Percentiles rank a stretch among this genome's conserved stretches.
Evolutionary conservation across 1,140 invertebrate species (phyloP).

Genomic region (Ectropis grisescens): DNA sequence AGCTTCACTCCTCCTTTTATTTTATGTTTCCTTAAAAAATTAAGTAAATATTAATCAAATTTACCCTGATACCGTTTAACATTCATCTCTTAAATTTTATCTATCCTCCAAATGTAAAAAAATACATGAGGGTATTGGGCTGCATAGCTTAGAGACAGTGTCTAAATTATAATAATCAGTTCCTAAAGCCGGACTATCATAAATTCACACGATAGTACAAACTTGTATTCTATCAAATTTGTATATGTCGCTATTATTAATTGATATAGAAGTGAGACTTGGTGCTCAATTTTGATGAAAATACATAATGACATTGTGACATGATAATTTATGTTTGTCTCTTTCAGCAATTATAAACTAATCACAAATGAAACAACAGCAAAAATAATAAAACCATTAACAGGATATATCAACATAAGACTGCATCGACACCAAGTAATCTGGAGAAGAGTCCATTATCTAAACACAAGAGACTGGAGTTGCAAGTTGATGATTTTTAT

Average conservation of each 20-base stretch:
- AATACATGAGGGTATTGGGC: not conserved
- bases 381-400: not conserved
- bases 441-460: not conserved
- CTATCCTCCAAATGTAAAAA: not conserved
- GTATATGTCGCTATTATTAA: too few species aligned
- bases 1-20: constrained; percentile 49
- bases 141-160: not conserved
- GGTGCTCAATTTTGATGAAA: too few species aligned
- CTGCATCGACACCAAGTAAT: not conserved
- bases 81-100: not conserved
- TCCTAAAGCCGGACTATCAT: too few species aligned
- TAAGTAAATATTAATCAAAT: not conserved
- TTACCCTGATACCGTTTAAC: not conserved
- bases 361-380: not conserved
- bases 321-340: too few species aligned
- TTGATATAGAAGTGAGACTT: too few species aligned
- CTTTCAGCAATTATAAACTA: not conserved
- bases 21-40: constrained; percentile 31
- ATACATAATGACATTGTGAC: too few species aligned
- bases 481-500: too few species aligned
- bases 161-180: not conserved
- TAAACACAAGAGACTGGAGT: too few species aligned
- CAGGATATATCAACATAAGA: not conserved
- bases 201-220: too few species aligned
- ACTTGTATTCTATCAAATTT: too few species aligned